These are phyloP conservation scores for Chrysolina americana DNA, from an alignment of 2,888 invertebrate genomes.

Conservation along the genomic window DNA sequence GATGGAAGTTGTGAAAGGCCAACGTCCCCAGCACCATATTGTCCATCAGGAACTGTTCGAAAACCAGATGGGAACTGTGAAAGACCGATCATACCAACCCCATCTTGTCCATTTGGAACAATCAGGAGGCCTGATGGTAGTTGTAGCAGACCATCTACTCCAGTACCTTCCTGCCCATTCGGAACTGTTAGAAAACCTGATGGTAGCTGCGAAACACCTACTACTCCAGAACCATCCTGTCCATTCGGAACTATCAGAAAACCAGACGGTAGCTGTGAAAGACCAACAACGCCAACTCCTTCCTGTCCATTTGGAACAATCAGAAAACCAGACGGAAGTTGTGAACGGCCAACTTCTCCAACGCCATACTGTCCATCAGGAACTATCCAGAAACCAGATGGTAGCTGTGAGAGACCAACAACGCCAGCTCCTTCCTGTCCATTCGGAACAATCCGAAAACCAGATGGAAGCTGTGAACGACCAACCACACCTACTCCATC, in stretches of 20 bases:
- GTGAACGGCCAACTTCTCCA: conserved; percentile 24
- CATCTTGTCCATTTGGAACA: conserved; percentile 37
- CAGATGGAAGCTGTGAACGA: conserved; percentile 32
- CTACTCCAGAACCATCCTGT: conserved; percentile 46
- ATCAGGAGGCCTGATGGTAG: conserved; percentile 27
- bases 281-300: conserved; percentile 33
- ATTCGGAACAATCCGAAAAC: conserved; percentile 19
- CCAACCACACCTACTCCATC: conserved; percentile 11
- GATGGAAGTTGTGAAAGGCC: conserved; percentile 40
- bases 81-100: conserved; percentile 25
- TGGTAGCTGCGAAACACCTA: conserved; percentile 32
- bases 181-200: conserved; percentile 24
- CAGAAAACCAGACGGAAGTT: conserved; percentile 42
- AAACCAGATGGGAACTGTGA: conserved; percentile 40
- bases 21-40: conserved; percentile 29
- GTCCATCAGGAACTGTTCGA: conserved; percentile 36
- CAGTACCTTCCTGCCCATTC: conserved; percentile 36
- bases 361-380: conserved; percentile 4
- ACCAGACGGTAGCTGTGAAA: conserved; percentile 40
- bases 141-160: conserved; percentile 28
- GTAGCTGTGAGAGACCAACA: conserved; percentile 28
- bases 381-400: conserved; percentile 23
- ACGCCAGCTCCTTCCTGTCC: conserved; percentile 17
- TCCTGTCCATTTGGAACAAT: conserved; percentile 41
- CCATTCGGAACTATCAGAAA: conserved; percentile 32